These are phyloP conservation scores for Dendrolimus punctatus DNA, from an alignment of 1,140 invertebrate species.

Conservation along the genomic window DNA sequence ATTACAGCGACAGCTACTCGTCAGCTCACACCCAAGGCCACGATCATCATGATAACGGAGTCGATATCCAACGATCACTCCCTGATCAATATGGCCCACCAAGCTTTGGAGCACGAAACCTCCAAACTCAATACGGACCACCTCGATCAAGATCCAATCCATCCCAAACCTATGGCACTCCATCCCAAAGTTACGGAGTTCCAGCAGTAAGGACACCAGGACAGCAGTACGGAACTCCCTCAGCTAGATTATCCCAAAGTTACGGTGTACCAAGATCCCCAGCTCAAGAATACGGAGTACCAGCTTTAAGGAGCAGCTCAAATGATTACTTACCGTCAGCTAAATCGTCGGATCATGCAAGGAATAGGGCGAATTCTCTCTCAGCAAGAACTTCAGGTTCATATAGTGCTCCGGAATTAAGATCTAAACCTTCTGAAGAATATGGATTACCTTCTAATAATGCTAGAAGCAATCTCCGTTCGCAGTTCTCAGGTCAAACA, in stretches of 20 bases:
- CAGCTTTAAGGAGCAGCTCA: slow-evolving; percentile 5
- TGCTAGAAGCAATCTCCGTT: slow-evolving; percentile 8
- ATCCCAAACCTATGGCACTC: slow-evolving; percentile 24
- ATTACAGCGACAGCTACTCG: slow-evolving; percentile 44
- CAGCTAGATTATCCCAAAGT: slow-evolving; percentile 25
- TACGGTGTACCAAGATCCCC: slow-evolving; percentile 20
- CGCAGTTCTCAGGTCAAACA: slow-evolving; percentile 10
- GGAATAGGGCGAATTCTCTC: no score
- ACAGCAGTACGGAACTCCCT: slow-evolving; percentile 2
- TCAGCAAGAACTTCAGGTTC: no score
- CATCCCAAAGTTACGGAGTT: slow-evolving; percentile 1
- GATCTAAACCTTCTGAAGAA: slow-evolving; percentile 29
- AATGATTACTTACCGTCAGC: slow-evolving; percentile 1
- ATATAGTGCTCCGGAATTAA: slow-evolving; percentile 24
- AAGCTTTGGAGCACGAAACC: slow-evolving; percentile 13
- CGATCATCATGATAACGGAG: slow-evolving; percentile 18
- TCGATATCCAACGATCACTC: slow-evolving; percentile 27
- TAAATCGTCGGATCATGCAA: slow-evolving; percentile 16
- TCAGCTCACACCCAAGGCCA: slow-evolving; percentile 22
- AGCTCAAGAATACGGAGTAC: slow-evolving; percentile 18
- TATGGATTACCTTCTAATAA: slow-evolving; percentile 33
- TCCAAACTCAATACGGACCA: slow-evolving; percentile 25
- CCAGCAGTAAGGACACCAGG: no score
- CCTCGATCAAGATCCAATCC: slow-evolving; percentile 16
- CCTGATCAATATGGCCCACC: slow-evolving; percentile 31